A percentile compares a stretch with the other conserved stretches of the same genome.
phyloP scores from a whole-genome alignment of 2,113 vertebrate species.

The Syrrhaptes paradoxus region DNA sequence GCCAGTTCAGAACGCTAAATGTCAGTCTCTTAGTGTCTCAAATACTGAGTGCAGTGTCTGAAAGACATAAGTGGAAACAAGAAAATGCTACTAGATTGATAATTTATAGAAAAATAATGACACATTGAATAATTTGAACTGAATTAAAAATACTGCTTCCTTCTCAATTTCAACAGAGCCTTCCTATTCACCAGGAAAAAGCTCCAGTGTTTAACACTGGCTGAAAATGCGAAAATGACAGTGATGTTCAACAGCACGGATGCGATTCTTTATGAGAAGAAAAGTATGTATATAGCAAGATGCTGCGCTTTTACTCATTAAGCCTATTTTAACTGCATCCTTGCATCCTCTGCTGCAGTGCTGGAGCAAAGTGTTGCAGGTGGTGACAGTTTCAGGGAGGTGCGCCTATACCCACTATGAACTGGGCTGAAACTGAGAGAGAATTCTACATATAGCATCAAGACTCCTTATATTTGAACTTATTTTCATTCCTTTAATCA shows the following conservation, averaged over 20 bases:
- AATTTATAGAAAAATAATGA: neutral
- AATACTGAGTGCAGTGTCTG: neutral
- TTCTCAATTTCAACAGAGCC: conserved; percentile 54
- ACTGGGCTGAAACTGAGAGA: neutral
- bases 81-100: neutral
- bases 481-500: neutral
- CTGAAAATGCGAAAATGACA: conserved; percentile 42
- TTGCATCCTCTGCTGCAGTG: neutral
- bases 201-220: conserved; percentile 53
- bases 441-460: neutral
- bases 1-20: neutral
- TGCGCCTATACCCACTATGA: neutral
- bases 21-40: neutral
- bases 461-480: neutral
- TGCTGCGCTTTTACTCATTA: neutral
- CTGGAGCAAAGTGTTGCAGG: neutral
- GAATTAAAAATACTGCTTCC: neutral
- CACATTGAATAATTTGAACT: neutral
- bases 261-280: conserved; percentile 50
- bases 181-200: conserved; percentile 58
- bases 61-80: neutral
- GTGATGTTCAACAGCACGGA: neutral
- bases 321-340: neutral
- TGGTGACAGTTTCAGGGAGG: neutral
- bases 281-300: conserved; percentile 44